phyloP scores from a whole-genome alignment of 2,888 invertebrate species.

The Caenorhabditis macrosperma region DNA sequence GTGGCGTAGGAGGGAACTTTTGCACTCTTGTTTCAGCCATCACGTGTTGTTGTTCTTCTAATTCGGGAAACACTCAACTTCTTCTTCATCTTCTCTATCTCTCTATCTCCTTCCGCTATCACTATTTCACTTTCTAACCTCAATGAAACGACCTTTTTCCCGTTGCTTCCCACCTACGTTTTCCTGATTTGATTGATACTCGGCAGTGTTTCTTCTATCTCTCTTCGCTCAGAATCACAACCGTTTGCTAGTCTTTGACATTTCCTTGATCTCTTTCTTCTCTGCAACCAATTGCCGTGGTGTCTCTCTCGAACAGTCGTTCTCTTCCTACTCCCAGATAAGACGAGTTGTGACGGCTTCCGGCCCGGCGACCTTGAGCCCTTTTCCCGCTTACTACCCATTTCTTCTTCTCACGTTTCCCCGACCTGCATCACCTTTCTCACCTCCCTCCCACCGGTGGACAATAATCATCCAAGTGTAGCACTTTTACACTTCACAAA shows the following conservation, averaged over 20 bases:
- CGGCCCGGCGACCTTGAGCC: not conserved
- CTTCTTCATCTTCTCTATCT: not conserved
- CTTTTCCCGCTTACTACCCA: not conserved
- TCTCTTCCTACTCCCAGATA: not conserved
- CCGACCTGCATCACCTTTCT: not conserved
- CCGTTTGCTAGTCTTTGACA: slow-evolving; percentile 6
- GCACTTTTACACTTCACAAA: not conserved
- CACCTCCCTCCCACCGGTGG: not conserved
- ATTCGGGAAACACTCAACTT: slow-evolving; percentile 10
- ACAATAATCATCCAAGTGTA: not conserved
- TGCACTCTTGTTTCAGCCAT: not conserved
- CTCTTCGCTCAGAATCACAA: not conserved
- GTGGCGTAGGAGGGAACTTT: not conserved
- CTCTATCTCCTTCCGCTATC: slow-evolving; percentile 20
- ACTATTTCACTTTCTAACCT: slow-evolving; percentile 32
- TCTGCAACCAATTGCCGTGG: too few relatives aligned
- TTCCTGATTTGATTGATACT: slow-evolving; percentile 45
- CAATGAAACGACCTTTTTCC: slow-evolving; percentile 16
- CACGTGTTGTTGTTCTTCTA: slow-evolving; percentile 13
- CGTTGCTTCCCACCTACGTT: slow-evolving; percentile 18
- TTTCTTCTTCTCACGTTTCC: not conserved
- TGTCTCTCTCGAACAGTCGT: not conserved
- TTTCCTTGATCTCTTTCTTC: not conserved
- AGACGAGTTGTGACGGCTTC: not conserved
- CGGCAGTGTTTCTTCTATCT: slow-evolving; percentile 10